Percentiles rank a stretch among this genome's conserved stretches.
phyloP scores from a whole-genome alignment of 2,113 vertebrate genomes.

The Ciconia boyciana region DNA sequence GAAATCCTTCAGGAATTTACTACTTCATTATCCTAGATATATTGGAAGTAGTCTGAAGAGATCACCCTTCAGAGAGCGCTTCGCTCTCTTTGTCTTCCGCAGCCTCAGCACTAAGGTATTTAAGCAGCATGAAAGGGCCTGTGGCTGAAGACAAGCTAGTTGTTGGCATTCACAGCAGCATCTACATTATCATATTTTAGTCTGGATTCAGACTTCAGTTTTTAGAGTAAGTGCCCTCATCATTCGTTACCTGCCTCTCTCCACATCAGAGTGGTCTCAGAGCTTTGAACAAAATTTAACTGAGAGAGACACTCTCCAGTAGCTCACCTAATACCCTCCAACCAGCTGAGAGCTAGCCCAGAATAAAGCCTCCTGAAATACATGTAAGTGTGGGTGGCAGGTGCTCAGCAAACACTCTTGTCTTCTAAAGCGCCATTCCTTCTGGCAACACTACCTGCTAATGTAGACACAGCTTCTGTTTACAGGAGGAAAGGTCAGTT shows the following conservation, averaged over 20 bases:
- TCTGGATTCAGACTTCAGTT: neutral
- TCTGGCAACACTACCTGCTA: neutral
- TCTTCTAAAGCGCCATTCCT: neutral
- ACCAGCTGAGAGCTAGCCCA: neutral
- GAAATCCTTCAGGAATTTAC: neutral
- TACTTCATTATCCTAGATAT: neutral
- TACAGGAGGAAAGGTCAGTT: neutral
- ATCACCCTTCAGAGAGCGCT: neutral
- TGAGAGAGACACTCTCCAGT: too few relatives aligned
- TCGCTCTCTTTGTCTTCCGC: neutral
- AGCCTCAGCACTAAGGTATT: neutral
- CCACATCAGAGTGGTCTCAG: neutral
- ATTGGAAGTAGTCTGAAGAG: neutral
- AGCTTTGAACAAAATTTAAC: neutral
- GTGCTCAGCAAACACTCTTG: neutral
- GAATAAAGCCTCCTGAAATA: neutral
- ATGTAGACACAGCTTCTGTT: neutral
- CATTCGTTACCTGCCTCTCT: neutral
- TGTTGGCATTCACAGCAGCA: neutral
- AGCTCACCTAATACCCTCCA: neutral
- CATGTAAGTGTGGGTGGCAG: accelerated
- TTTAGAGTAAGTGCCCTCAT: neutral
- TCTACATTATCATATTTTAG: neutral
- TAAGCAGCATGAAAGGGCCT: neutral
- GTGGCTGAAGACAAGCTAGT: neutral